A percentile compares a stretch with the other conserved stretches of the same genome.
phyloP scores from a whole-genome alignment of 1,140 invertebrate species.

The Cataglyphis hispanica region DNA sequence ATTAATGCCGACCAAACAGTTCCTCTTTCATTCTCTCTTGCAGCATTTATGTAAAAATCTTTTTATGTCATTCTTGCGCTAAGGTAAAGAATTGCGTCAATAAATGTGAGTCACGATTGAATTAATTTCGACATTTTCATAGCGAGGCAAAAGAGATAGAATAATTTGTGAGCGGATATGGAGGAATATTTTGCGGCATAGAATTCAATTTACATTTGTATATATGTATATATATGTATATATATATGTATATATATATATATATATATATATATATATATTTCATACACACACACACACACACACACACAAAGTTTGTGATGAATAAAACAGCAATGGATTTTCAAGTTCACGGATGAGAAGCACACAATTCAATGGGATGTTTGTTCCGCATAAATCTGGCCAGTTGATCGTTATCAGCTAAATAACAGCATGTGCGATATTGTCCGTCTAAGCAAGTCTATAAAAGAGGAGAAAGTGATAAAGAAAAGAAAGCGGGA shows the following conservation, averaged over 20 bases:
- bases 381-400: not conserved
- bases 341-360: not conserved
- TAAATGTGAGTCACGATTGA: conserved; percentile 64
- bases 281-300: no score
- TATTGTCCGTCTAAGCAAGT: conserved; percentile 11
- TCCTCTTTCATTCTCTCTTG: not conserved
- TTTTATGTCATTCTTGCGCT: conserved; percentile 22
- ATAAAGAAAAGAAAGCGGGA: conserved; percentile 60
- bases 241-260: no score
- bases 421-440: not conserved
- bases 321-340: conserved; percentile 12
- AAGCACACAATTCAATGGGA: not conserved
- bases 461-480: conserved; percentile 65
- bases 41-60: conserved; percentile 21
- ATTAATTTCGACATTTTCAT: conserved; percentile 61
- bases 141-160: conserved; percentile 19
- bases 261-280: no score
- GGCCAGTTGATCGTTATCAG: not conserved
- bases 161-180: conserved; percentile 55
- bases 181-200: not conserved
- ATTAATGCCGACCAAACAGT: conserved; percentile 42
- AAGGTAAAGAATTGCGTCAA: conserved; percentile 59
- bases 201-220: conserved; percentile 28
- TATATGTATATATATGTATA: no score
- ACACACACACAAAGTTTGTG: not conserved